Percentiles rank a stretch among this genome's conserved stretches.
These are phyloP conservation scores for Tokudaia muenninki DNA, from an alignment of 2,797 vertebrate species.

Conservation along the genomic window DNA sequence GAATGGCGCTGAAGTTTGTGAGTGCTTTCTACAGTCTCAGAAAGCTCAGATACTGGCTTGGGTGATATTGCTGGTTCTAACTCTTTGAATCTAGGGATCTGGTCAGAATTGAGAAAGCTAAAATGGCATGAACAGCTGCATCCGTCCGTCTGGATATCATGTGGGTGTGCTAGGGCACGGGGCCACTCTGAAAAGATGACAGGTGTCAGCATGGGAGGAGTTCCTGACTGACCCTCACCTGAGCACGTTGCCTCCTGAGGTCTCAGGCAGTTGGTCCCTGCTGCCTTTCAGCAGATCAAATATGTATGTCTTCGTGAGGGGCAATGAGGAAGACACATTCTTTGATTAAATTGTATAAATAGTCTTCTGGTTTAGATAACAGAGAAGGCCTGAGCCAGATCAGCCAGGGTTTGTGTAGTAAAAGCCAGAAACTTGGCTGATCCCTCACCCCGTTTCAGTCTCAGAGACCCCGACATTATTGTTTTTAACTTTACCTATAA, in stretches of 20 bases:
- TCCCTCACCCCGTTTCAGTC: background rate
- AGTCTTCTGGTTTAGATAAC: too few species aligned
- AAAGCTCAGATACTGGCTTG: background rate
- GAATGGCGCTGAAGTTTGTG: background rate
- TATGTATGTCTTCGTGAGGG: background rate
- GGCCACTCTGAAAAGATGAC: background rate
- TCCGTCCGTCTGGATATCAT: background rate
- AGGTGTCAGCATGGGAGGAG: fast-evolving
- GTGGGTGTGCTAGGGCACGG: fast-evolving
- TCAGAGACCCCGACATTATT: background rate
- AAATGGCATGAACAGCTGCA: fast-evolving
- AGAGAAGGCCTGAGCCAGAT: background rate
- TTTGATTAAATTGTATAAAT: background rate
- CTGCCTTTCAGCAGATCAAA: background rate
- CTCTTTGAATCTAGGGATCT: background rate
- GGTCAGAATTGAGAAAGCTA: background rate
- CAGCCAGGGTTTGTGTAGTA: too few species aligned
- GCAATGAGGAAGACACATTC: fast-evolving
- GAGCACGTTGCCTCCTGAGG: fast-evolving
- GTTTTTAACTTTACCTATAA: background rate
- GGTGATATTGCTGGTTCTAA: background rate
- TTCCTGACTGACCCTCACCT: too few species aligned
- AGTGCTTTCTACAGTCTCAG: background rate
- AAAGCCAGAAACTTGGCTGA: background rate
- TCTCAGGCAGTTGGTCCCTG: background rate